Percentiles rank a stretch among this genome's conserved stretches.
Evolutionary conservation across 2,888 invertebrate species (phyloP).

Genomic region (Oegoconia quadripuncta): DNA sequence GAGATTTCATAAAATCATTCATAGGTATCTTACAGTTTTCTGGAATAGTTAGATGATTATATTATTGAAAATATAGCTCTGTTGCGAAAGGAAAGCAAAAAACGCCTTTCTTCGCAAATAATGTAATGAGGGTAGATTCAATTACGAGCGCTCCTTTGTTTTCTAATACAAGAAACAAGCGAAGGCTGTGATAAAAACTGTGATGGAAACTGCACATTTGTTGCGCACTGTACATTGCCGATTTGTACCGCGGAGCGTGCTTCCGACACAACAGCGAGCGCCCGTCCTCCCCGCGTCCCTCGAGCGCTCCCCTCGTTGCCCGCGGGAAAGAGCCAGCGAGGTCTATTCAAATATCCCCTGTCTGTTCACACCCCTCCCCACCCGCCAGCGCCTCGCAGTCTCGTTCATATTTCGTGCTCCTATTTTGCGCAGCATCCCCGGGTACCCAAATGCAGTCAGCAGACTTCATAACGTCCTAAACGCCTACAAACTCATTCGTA

Average conservation of each 20-base stretch:
- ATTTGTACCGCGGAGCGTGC: conserved; percentile 63
- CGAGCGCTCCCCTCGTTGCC: conserved; percentile 32
- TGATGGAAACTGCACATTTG: conserved; percentile 70
- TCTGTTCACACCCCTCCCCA: conserved; percentile 72
- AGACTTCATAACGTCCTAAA: conserved; percentile 64
- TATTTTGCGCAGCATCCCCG: conserved; percentile 81
- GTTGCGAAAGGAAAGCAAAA: conserved; percentile 14
- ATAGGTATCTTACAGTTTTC: too few relatives aligned
- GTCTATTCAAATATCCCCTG: conserved; percentile 76
- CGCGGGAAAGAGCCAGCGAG: conserved; percentile 63
- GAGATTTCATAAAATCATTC: too few relatives aligned
- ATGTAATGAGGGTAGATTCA: conserved; percentile 71
- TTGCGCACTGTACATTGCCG: conserved; percentile 64
- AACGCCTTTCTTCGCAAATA: conserved; percentile 60
- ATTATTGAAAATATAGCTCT: too few relatives aligned
- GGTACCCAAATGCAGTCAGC: conserved; percentile 71
- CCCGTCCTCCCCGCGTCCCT: conserved; percentile 35
- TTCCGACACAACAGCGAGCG: conserved; percentile 74
- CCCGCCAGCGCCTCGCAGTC: conserved; percentile 78
- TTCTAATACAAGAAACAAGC: conserved; percentile 39
- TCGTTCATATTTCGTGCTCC: conserved; percentile 79
- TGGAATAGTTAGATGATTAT: too few relatives aligned
- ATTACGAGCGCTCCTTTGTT: conserved; percentile 67
- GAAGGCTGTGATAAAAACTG: conserved; percentile 54
- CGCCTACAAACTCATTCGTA: conserved; percentile 20